Conservation (phyloP, 1,140 invertebrate species). For the Anastrepha obliqua region DNA sequence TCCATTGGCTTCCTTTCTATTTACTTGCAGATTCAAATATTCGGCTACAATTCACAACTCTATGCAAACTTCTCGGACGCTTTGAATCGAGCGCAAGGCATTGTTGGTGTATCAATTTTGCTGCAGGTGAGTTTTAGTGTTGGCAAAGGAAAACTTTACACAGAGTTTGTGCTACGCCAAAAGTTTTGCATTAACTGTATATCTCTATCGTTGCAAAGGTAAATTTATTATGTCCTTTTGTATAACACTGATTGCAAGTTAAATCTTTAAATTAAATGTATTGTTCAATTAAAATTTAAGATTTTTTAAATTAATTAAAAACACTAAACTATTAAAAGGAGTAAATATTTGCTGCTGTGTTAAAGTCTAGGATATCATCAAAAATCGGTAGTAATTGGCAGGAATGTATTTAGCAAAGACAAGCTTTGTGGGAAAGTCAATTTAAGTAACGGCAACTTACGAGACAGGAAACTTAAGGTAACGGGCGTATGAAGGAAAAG, state of each 20-base stretch:
- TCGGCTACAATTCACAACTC: slow-evolving; percentile 94
- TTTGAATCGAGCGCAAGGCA: slow-evolving; percentile 89
- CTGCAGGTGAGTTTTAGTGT: slow-evolving; percentile 82
- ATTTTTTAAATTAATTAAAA: neutral
- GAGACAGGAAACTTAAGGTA: too few species aligned
- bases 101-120: slow-evolving; percentile 90
- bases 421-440: too few species aligned
- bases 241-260: neutral
- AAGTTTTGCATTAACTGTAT: neutral
- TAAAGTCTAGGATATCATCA: too few species aligned
- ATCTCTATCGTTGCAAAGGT: neutral
- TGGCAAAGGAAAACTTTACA: neutral
- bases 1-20: slow-evolving; percentile 68
- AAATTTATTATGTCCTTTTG: neutral
- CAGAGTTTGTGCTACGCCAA: neutral
- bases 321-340: too few species aligned
- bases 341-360: too few species aligned
- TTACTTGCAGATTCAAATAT: slow-evolving; percentile 90
- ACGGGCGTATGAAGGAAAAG: too few species aligned
- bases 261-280: neutral
- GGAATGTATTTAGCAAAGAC: too few species aligned
- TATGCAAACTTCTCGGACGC: slow-evolving; percentile 94
- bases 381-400: too few species aligned
- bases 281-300: neutral
- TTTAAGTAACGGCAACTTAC: too few species aligned